Conservation (phyloP, 1,140 invertebrate genomes). For the Bradysia coprophila region DNA sequence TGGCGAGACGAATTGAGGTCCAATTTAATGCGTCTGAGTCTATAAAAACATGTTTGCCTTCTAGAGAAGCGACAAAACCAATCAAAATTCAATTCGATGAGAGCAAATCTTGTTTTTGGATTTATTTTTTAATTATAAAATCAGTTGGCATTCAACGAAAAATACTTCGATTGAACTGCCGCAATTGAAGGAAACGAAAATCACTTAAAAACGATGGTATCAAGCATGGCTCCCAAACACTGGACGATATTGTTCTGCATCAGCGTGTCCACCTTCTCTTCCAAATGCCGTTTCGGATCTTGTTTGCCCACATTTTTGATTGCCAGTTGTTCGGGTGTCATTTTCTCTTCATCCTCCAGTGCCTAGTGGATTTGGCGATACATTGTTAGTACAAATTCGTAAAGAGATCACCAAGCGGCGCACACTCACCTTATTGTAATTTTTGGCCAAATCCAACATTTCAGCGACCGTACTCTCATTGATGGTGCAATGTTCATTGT, state of each 20-base stretch:
- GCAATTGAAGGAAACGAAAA: neutral
- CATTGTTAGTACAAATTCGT: too few species aligned
- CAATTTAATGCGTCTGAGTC: too few species aligned
- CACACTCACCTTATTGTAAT: slow-evolving; percentile 97
- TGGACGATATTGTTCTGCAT: slow-evolving; percentile 99
- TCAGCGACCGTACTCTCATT: slow-evolving; percentile 87
- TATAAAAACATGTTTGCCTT: too few species aligned
- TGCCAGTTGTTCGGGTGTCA: slow-evolving; percentile 98
- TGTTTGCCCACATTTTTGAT: slow-evolving; percentile 99
- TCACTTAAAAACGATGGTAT: slow-evolving; percentile 82
- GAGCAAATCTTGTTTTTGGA: too few species aligned
- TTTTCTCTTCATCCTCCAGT: slow-evolving; percentile 97
- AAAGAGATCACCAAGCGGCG: too few species aligned
- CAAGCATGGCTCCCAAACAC: slow-evolving; percentile 94
- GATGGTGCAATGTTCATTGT: slow-evolving; percentile 79
- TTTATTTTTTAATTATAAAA: neutral
- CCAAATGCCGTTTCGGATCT: slow-evolving; percentile 98
- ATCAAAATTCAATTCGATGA: too few species aligned
- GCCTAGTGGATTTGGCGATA: slow-evolving; percentile 40
- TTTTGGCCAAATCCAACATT: slow-evolving; percentile 94
- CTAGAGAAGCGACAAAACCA: too few species aligned
- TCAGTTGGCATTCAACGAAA: neutral
- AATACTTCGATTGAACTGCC: neutral
- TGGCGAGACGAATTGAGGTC: too few species aligned
- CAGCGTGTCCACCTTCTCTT: slow-evolving; percentile 93